phyloP scores from a whole-genome alignment of 2,888 invertebrate species.

The Pammene aurita region DNA sequence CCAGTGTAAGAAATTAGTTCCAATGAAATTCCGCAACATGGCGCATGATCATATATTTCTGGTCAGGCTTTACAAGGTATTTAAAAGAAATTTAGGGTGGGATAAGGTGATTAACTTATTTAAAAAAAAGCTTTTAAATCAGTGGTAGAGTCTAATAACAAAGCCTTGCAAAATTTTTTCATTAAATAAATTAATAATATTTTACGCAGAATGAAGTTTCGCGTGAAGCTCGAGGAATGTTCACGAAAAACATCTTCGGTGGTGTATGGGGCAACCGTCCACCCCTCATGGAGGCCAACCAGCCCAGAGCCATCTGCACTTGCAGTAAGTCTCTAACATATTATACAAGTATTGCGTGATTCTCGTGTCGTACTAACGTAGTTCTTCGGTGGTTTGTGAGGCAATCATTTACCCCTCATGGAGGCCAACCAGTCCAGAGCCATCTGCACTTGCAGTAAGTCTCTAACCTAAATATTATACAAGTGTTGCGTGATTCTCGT shows the following conservation, averaged over 20 bases:
- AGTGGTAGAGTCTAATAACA: no score
- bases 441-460: slow-evolving; percentile 78
- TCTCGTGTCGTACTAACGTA: slow-evolving; percentile 42
- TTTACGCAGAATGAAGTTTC: slow-evolving; percentile 57
- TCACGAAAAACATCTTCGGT: slow-evolving; percentile 82
- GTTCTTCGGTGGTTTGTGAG: slow-evolving; percentile 83
- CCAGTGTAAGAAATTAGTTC: no score
- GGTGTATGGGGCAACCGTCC: slow-evolving; percentile 87
- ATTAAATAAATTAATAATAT: slow-evolving; percentile 15
- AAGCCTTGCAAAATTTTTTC: no score
- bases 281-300: slow-evolving; percentile 79
- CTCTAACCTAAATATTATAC: not conserved
- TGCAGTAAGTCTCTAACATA: slow-evolving; percentile 84
- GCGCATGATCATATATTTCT: no score
- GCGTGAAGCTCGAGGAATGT: slow-evolving; percentile 62
- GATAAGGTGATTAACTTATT: no score
- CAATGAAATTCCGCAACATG: no score
- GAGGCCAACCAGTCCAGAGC: slow-evolving; percentile 43
- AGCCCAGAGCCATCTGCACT: slow-evolving; percentile 81
- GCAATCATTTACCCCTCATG: slow-evolving; percentile 69
- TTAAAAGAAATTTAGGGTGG: no score
- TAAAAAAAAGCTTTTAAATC: no score
- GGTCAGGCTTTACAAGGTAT: no score
- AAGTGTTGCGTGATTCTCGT: not conserved
- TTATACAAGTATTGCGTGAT: not conserved